Base-by-base conservation (phyloP, 2,797 vertebrate genomes). In the Alca torda region DNA sequence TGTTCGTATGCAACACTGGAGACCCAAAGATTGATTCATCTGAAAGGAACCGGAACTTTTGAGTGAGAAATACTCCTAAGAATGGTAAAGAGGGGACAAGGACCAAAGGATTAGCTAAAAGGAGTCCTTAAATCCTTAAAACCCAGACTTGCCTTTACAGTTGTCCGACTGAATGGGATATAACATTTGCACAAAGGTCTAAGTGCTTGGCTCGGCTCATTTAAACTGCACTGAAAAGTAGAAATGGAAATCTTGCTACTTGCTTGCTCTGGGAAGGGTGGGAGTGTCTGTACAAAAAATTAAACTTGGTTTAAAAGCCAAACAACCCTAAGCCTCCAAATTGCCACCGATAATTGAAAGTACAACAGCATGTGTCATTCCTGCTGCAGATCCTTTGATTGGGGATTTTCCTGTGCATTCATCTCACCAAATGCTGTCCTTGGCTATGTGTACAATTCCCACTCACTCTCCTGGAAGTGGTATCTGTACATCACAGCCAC, bases 71-170 rank as follows among this genome's bases (percentile, higher is more conserved):
- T 50, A 35, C 28, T 82, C 68, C 73, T 45, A 64, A 78, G 53
- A 70, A 72, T n/a, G 50, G 43, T 75, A 50, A 87, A 76, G 68
- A 81, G 69, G 60, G 89, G 78, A 83, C 23, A 67, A 87, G 56
- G 46, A 82, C 18, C 0, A 2, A 88, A 87, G 56, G 57, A 84
- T 84, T 93, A 84, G 18, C 41, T 76, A 54, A 8, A 54, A 61
- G 41, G 41, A 81, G 39, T 46, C 30, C 48, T 89, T 45, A 57
- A 54, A 37, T 50, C 94, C n/a, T 80, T 48, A 53, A 90, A 92
- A 16, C 33, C 35, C 88, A 74, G 83, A 31, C 61, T 92, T 81
- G 50, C 51, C 76, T 78, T 91, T 93, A 43, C 73, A 88, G 91
- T 69, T 87, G 67, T 77, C 81, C 35, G 54, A 69, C 85, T 88